These are phyloP conservation scores for Platycheirus rosarum DNA, from an alignment of 2,888 invertebrate genomes.

Conservation along the genomic window DNA sequence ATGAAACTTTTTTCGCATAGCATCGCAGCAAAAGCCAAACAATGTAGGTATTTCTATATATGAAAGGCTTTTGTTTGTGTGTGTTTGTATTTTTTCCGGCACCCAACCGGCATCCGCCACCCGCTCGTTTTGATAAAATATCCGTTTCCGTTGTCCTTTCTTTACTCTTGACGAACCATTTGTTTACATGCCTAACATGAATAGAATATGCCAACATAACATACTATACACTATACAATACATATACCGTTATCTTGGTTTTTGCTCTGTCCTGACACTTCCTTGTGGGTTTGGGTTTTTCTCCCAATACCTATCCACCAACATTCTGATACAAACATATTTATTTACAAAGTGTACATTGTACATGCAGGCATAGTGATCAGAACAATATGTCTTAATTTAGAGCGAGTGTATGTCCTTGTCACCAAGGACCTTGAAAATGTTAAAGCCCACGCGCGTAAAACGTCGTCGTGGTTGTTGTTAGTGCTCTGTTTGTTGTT, in stretches of 20 bases:
- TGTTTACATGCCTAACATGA: constrained; percentile 61
- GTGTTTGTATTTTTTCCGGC: not conserved
- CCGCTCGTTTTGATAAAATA: constrained; percentile 25
- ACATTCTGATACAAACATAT: no score
- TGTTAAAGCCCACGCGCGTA: constrained; percentile 36
- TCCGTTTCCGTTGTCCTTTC: constrained; percentile 63
- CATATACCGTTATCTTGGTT: constrained; percentile 5
- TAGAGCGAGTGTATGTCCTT: constrained; percentile 60
- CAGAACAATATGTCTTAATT: constrained; percentile 65
- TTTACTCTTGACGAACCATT: constrained; percentile 60
- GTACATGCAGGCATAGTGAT: constrained; percentile 22
- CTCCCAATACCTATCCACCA: no score
- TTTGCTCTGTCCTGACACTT: constrained; percentile 41
- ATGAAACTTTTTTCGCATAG: constrained; percentile 19
- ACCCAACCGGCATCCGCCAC: constrained; percentile 11
- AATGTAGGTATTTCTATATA: not conserved
- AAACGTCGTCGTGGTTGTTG: constrained; percentile 16
- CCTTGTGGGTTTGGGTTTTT: no score
- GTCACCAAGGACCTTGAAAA: constrained; percentile 68
- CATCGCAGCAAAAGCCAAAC: constrained; percentile 3
- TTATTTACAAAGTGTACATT: no score
- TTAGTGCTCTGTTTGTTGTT: not conserved
- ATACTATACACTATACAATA: not conserved
- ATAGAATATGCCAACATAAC: constrained; percentile 10
- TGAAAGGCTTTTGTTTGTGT: not conserved